Evolutionary conservation across 2,113 vertebrate species (phyloP).

Genomic region (Notechis scutatus): DNA sequence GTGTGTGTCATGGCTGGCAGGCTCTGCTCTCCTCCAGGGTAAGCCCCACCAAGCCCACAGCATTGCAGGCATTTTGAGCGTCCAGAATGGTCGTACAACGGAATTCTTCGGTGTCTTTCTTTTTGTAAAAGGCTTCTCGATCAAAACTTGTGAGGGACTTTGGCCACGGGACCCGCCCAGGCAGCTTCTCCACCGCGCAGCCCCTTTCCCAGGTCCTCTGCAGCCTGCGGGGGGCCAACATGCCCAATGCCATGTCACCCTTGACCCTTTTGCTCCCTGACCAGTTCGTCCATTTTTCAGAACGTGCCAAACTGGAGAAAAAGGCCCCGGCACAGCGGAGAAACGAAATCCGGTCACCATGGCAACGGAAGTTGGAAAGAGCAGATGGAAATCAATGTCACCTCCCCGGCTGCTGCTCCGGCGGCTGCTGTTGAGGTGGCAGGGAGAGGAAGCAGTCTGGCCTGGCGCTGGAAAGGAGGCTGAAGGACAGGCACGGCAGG

Average conservation of each 20-base stretch:
- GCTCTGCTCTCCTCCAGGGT: too few species aligned
- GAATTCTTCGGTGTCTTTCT: too few species aligned
- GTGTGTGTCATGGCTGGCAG: too few species aligned
- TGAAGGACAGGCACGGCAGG: not conserved
- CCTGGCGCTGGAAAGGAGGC: not conserved
- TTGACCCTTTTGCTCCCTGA: not conserved
- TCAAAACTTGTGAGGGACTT: too few species aligned
- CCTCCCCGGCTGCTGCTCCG: not conserved
- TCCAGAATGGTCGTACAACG: too few species aligned
- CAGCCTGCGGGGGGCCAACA: not conserved
- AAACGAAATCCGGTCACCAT: constrained; percentile 51
- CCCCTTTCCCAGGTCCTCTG: not conserved
- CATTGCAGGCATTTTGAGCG: too few species aligned
- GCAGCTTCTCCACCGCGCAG: not conserved
- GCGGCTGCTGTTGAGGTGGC: not conserved
- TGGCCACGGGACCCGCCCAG: too few species aligned
- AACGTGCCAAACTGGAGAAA: not conserved
- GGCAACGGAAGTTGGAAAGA: constrained; percentile 56
- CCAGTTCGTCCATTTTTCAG: not conserved
- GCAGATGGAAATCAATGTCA: constrained; percentile 33
- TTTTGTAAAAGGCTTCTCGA: too few species aligned
- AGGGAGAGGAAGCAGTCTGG: not conserved
- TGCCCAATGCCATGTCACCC: not conserved
- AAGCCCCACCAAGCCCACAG: too few species aligned
- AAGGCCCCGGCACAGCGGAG: constrained; percentile 20